These are phyloP conservation scores for Nothoprocta perdicaria DNA, from an alignment of 2,113 vertebrate species.

Conservation along the genomic window DNA sequence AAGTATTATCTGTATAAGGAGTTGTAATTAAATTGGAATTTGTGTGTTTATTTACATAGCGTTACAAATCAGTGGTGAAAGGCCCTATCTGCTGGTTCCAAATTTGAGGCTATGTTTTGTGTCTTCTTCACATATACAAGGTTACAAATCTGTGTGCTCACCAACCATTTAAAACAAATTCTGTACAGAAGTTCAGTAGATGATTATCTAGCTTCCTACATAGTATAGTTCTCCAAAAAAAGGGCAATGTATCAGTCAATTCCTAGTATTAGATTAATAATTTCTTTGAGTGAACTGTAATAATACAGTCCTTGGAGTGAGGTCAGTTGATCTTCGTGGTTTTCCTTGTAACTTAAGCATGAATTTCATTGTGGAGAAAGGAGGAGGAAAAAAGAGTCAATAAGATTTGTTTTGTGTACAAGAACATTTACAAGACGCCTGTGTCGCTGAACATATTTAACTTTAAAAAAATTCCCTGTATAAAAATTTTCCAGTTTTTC, in stretches of 20 bases:
- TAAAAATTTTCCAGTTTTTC: background rate
- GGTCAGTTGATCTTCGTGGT: conserved; percentile 18
- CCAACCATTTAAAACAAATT: background rate
- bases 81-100: background rate
- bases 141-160: background rate
- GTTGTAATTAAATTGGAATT: background rate
- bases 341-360: conserved; percentile 16
- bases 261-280: background rate
- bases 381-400: background rate
- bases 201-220: background rate
- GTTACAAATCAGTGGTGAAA: background rate
- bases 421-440: background rate
- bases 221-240: background rate
- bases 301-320: background rate
- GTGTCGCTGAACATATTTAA: background rate
- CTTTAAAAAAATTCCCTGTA: background rate
- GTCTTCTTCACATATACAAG: background rate
- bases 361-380: background rate
- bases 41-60: background rate
- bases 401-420: background rate
- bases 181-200: background rate
- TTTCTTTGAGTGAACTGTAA: background rate
- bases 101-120: background rate
- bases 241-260: background rate
- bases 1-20: background rate